Conservation (phyloP, 2,888 invertebrate genomes). For the Priocnemis perturbator region DNA sequence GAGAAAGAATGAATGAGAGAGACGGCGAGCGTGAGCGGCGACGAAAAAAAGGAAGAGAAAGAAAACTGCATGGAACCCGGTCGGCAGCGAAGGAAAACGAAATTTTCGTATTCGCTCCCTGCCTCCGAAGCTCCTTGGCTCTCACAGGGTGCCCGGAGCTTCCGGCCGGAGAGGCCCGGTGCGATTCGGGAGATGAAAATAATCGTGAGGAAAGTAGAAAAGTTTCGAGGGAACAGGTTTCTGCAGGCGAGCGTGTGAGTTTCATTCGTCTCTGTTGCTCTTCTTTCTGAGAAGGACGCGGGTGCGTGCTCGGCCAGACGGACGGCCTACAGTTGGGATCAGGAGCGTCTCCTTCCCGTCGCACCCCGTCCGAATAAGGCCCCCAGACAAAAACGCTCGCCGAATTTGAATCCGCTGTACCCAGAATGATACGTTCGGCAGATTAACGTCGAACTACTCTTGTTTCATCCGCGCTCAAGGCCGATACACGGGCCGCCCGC, state of each 20-base stretch:
- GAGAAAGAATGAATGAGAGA: slow-evolving; percentile 16
- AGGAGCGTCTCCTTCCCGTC: slow-evolving; percentile 49
- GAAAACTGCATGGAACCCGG: slow-evolving; percentile 8
- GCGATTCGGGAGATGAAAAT: slow-evolving; percentile 54
- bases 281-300: slow-evolving; percentile 51
- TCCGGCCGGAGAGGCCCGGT: slow-evolving; percentile 29
- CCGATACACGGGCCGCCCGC: not conserved
- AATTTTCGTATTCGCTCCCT: slow-evolving; percentile 23
- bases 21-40: not conserved
- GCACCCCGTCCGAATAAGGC: slow-evolving; percentile 5
- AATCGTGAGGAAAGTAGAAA: slow-evolving; percentile 67
- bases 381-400: not conserved
- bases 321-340: slow-evolving; percentile 64
- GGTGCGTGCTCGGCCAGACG: slow-evolving; percentile 66
- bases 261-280: slow-evolving; percentile 51
- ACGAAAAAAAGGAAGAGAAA: slow-evolving; percentile 7
- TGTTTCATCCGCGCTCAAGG: not conserved
- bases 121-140: slow-evolving; percentile 28
- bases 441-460: not conserved
- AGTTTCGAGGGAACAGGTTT: slow-evolving; percentile 71
- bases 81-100: slow-evolving; percentile 28
- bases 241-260: slow-evolving; percentile 58
- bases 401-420: slow-evolving; percentile 1
- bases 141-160: slow-evolving; percentile 9
- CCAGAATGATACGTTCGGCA: slow-evolving; percentile 7